These are phyloP conservation scores for Xestoiulus laeticollis DNA, from an alignment of 2,888 invertebrate species.

Conservation along the genomic window DNA sequence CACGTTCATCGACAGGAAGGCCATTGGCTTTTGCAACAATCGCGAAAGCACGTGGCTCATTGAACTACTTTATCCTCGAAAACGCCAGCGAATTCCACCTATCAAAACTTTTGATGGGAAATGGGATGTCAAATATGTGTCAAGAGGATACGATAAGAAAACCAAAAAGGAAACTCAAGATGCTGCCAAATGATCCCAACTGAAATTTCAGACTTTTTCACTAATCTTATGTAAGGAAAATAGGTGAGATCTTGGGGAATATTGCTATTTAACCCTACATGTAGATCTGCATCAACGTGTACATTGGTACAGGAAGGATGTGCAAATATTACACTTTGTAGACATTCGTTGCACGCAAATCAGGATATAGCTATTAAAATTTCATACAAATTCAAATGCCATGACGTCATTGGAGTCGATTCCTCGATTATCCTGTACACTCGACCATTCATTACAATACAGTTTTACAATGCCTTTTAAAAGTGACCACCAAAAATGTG, in stretches of 20 bases:
- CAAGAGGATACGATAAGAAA: neutral
- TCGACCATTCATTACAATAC: no score
- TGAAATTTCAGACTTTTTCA: neutral
- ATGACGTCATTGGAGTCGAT: no score
- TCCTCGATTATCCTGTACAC: no score
- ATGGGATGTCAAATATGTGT: neutral
- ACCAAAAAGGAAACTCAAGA: neutral
- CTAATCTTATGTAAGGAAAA: no score
- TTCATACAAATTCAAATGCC: neutral
- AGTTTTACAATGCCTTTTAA: no score
- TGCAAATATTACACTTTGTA: neutral
- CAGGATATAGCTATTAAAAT: neutral
- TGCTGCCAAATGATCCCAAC: neutral
- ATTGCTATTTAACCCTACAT: neutral
- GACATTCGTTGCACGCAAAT: neutral
- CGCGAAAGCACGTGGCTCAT: neutral
- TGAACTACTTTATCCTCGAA: neutral
- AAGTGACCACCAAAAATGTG: no score
- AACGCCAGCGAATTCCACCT: neutral
- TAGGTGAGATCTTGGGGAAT: neutral
- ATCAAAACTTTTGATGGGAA: neutral
- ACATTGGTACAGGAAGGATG: neutral
- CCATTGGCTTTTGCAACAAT: slow-evolving; percentile 7
- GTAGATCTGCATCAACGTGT: neutral
- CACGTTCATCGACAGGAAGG: slow-evolving; percentile 28